phyloP scores from a whole-genome alignment of 2,113 vertebrate genomes.

The Columbina picui region DNA sequence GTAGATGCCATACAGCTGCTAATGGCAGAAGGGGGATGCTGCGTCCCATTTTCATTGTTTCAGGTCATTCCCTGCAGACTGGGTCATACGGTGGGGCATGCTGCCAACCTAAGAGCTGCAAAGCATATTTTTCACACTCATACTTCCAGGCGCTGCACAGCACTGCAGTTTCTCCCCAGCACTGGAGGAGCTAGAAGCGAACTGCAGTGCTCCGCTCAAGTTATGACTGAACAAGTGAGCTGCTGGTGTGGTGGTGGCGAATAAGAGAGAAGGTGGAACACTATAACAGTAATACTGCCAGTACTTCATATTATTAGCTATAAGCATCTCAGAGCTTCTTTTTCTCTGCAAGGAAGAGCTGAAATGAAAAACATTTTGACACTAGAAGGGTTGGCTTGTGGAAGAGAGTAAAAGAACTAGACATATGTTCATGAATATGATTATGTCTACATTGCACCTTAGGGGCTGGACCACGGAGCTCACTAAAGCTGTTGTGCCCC shows the following conservation, averaged over 20 bases:
- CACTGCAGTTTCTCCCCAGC: conserved; percentile 12
- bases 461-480: not conserved
- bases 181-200: not conserved
- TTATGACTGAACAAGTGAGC: not conserved
- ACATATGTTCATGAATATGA: not conserved
- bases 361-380: not conserved
- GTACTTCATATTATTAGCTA: not conserved
- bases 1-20: not conserved
- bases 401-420: not conserved
- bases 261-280: not conserved
- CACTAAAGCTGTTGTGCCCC: not conserved
- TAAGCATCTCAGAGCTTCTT: not conserved
- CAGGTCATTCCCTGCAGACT: not conserved
- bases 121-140: not conserved
- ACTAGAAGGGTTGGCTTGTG: not conserved
- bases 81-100: not conserved
- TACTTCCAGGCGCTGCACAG: conserved; percentile 11
- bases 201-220: not conserved
- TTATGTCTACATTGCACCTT: not conserved
- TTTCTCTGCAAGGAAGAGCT: not conserved
- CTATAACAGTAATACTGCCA: not conserved
- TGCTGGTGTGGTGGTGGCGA: not conserved
- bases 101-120: conserved; percentile 33
- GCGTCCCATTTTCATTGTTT: not conserved
- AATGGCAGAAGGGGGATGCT: not conserved